Percentiles rank a stretch among this genome's conserved stretches.
Conservation (phyloP, 2,113 vertebrate species). For the Uria aalge region DNA sequence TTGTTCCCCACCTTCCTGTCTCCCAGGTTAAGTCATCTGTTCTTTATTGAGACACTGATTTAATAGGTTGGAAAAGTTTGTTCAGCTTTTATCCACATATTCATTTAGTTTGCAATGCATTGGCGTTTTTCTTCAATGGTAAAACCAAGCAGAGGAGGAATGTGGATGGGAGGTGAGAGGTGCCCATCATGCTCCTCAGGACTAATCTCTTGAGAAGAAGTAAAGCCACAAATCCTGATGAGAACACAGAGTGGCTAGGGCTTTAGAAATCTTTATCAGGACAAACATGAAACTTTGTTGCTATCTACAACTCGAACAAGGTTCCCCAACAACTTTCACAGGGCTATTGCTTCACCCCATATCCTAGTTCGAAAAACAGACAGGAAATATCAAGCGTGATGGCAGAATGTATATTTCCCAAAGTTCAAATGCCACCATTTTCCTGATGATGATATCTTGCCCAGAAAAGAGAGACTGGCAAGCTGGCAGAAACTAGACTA, state of each 20-base stretch:
- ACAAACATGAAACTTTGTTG: background rate
- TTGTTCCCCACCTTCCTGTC: background rate
- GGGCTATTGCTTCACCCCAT: background rate
- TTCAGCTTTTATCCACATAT: background rate
- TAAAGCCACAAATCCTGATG: background rate
- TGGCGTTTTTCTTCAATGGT: background rate
- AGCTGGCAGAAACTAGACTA: background rate
- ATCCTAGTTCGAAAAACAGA: background rate
- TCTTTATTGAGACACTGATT: slow-evolving; percentile 21
- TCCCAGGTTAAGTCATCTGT: background rate
- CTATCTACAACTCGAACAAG: background rate
- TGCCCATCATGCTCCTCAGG: background rate
- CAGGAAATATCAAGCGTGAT: background rate
- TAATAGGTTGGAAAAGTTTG: background rate
- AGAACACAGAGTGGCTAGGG: background rate
- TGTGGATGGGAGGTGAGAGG: background rate
- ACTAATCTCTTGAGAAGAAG: background rate
- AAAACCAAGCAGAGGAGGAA: background rate
- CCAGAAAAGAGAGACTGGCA: background rate
- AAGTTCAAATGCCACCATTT: background rate
- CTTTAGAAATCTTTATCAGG: background rate
- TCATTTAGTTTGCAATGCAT: background rate
- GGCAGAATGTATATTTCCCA: background rate
- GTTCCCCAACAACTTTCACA: background rate
- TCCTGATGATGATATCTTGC: background rate